Conservation (phyloP, 1,140 invertebrate genomes). For the Ceratoteleas bidentatus region DNA sequence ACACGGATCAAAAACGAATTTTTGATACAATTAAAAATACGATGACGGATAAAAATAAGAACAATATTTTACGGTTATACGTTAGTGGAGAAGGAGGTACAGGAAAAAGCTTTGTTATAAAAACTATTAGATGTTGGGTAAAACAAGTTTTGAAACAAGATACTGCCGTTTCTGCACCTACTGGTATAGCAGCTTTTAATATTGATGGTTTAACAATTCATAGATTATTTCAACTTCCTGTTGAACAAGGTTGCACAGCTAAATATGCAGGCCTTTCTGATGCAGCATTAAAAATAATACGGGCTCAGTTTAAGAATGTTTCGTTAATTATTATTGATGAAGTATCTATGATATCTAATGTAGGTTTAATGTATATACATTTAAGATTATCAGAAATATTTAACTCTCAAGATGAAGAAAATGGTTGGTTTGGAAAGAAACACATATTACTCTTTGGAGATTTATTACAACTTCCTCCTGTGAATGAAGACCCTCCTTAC, state of each 20-base stretch:
- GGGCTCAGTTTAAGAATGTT: neutral
- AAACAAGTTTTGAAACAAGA: neutral
- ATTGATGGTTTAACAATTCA: too few relatives aligned
- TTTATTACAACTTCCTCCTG: conserved; percentile 5
- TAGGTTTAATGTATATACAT: conserved; percentile 5
- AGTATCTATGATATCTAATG: conserved; percentile 5
- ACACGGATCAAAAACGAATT: neutral
- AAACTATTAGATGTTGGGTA: neutral
- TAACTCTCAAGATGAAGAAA: neutral
- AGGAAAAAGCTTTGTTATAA: too few relatives aligned
- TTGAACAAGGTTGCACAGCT: too few relatives aligned
- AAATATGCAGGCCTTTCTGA: neutral
- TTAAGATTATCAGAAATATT: conserved; percentile 1
- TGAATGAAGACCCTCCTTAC: neutral
- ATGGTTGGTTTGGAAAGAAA: conserved; percentile 5
- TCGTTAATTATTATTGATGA: conserved; percentile 1
- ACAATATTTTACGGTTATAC: neutral
- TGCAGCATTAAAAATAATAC: neutral
- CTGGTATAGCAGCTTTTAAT: too few relatives aligned
- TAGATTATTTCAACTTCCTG: conserved; percentile 7
- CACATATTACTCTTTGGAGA: too few relatives aligned
- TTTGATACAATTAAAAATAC: neutral
- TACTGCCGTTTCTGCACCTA: neutral
- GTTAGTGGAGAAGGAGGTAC: too few relatives aligned
- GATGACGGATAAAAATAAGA: neutral